phyloP scores from a whole-genome alignment of 2,888 invertebrate genomes.

The Acronicta leporina region DNA sequence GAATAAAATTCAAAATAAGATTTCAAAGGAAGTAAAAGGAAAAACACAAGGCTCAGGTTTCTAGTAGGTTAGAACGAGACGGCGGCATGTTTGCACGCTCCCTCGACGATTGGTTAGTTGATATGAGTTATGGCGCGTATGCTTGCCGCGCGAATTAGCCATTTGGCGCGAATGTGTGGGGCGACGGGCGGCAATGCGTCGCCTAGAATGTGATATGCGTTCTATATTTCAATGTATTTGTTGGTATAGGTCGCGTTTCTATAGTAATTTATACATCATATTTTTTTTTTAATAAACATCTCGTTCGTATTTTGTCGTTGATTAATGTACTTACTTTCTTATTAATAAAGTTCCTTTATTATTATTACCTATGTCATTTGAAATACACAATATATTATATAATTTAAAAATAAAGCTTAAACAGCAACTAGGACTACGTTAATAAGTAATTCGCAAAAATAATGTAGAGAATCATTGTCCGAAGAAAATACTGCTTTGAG shows the following conservation, averaged over 20 bases:
- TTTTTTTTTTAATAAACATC: not conserved
- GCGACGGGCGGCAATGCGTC: constrained; percentile 73
- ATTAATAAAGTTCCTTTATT: not conserved
- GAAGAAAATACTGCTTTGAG: not conserved
- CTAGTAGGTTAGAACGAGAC: constrained; percentile 84
- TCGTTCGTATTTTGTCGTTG: not conserved
- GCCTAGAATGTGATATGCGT: constrained; percentile 42
- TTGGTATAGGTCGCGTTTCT: constrained; percentile 53
- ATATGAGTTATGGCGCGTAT: constrained; percentile 87
- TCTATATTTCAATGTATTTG: constrained; percentile 45
- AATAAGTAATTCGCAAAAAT: too few species aligned
- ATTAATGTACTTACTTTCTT: too few species aligned
- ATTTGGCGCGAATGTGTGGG: constrained; percentile 83
- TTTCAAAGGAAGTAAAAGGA: constrained; percentile 87
- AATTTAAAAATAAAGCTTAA: not conserved
- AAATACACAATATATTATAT: not conserved
- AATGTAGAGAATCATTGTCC: not conserved
- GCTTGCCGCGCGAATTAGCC: constrained; percentile 87
- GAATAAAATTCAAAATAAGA: constrained; percentile 89
- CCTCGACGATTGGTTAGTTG: constrained; percentile 77
- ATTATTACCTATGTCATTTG: not conserved
- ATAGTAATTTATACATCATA: not conserved
- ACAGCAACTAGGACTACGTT: not conserved
- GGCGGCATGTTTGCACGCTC: constrained; percentile 72
- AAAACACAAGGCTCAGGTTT: constrained; percentile 84